These are phyloP conservation scores for Botrylloides violaceus DNA, from an alignment of 23 tunicate genomes.

Conservation along the genomic window DNA sequence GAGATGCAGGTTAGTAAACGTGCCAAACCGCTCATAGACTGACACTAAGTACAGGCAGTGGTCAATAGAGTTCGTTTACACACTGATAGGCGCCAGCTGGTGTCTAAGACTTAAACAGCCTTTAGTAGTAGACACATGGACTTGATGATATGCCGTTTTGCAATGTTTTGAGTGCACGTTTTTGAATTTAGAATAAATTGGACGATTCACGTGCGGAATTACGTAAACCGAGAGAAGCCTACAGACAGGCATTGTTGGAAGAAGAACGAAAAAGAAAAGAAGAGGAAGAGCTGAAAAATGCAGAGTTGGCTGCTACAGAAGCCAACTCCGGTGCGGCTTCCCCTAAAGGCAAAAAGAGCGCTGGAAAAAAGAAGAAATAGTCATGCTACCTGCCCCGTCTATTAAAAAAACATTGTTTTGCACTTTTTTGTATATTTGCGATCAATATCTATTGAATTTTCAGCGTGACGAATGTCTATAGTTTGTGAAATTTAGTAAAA, in stretches of 20 bases:
- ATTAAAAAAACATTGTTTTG: too few relatives aligned
- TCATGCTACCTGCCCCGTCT: not conserved
- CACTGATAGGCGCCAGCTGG: too few relatives aligned
- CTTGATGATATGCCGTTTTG: not conserved
- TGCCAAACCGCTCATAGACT: too few relatives aligned
- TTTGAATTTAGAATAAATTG: conserved; percentile 28
- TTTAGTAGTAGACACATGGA: too few relatives aligned
- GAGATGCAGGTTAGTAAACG: conserved; percentile 93
- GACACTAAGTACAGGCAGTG: too few relatives aligned
- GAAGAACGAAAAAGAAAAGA: conserved; percentile 41
- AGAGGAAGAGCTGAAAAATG: conserved; percentile 31
- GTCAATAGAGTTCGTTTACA: too few relatives aligned
- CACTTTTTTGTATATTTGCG: too few relatives aligned
- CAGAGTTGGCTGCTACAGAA: conserved; percentile 31
- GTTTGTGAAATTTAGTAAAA: too few relatives aligned
- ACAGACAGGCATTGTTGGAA: conserved; percentile 52
- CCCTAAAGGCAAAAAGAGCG: conserved; percentile 48
- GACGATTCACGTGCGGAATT: conserved; percentile 54
- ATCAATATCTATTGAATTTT: too few relatives aligned
- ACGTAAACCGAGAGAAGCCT: conserved; percentile 53
- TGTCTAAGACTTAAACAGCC: too few relatives aligned
- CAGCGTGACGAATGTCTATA: too few relatives aligned
- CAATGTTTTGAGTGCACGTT: not conserved
- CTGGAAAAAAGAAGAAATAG: conserved; percentile 61
- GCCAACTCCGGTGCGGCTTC: conserved; percentile 37